Base-by-base conservation (phyloP, 2,797 vertebrate genomes). In the Botia almorhae region DNA sequence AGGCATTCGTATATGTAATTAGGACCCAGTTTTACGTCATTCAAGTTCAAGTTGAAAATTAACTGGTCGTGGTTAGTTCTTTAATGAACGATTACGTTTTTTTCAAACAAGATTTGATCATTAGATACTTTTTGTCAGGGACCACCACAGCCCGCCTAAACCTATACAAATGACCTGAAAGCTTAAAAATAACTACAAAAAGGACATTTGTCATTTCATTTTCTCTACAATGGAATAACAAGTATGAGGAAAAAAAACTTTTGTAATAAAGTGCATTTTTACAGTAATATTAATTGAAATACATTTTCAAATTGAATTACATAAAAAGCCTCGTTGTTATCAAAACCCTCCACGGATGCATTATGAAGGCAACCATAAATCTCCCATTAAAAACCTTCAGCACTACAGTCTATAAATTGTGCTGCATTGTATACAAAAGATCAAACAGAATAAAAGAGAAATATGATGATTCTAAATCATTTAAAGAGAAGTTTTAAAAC, bases 1-100 rank as follows among this genome's bases (percentile, higher is more conserved):
- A 95, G 95, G 94, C 95, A 95, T 96, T 96, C 89, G 93, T 96
- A 96, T 96, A 93, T 97, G 93, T 93, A 94, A 93, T 93, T 87
- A 92, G 88, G 86, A 86, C 84, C 80, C 21, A 74, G 88, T 89
- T 89, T 86, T 60, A 88, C 51, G 50, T 58, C 17, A 60, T 89
- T 70, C 85, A 91, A 89, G 65, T 81, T 81, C 82, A 90, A 89
- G 85, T 89, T 46, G 43, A 46, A 46, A 85, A 90, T 84, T 83
- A 89, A 89, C 72, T 87, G 82, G 82, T 88, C 85, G 71, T 81
- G 83, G 61, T 83, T 76, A 69, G 86, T 92, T 65, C 46, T 81
- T 67, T 91, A 89, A 90, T 90, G 91, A 94, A 92, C 89, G 88
- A 91, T 92, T 92, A 90, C 90, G 33, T 33, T 33, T 92, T 88